Percentiles rank a stretch among this genome's conserved stretches.
Evolutionary conservation across 2,888 invertebrate genomes (phyloP).

Genomic region (Scaptomyza tumidula): DNA sequence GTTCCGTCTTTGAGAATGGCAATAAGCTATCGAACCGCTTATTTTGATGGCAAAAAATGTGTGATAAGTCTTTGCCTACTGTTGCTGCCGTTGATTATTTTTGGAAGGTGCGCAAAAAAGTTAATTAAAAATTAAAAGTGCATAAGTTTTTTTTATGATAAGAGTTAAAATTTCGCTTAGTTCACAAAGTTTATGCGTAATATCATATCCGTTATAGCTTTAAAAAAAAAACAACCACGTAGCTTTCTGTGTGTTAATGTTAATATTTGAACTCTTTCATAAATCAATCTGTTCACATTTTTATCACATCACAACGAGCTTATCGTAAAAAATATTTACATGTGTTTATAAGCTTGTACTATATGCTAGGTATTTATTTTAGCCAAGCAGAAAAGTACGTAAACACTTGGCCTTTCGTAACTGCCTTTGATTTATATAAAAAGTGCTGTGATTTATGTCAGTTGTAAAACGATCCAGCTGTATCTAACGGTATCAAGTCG

Average conservation of each 20-base stretch:
- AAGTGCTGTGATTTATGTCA: neutral
- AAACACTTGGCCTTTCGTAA: neutral
- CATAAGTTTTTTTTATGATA: neutral
- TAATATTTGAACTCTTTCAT: constrained; percentile 23
- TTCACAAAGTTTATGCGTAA: constrained; percentile 5
- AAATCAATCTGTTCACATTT: constrained; percentile 39
- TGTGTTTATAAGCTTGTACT: constrained; percentile 2
- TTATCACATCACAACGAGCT: constrained; percentile 27
- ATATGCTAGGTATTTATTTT: constrained; percentile 4
- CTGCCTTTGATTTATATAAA: constrained; percentile 7
- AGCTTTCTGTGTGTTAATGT: constrained; percentile 2
- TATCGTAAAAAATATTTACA: constrained; percentile 34
- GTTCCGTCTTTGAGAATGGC: constrained; percentile 19
- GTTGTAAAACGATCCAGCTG: too few species aligned
- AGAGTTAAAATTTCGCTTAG: neutral
- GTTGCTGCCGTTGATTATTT: constrained; percentile 32
- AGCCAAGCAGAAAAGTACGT: neutral
- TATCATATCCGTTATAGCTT: constrained; percentile 1
- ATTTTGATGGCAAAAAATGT: constrained; percentile 30
- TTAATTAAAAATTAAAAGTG: constrained; percentile 29
- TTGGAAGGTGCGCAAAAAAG: constrained; percentile 39
- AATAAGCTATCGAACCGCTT: constrained; percentile 26
- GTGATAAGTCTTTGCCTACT: constrained; percentile 13
- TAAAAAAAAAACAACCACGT: neutral
- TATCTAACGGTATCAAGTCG: neutral